A percentile compares a stretch with the other conserved stretches of the same genome.
These are phyloP conservation scores for Eublepharis macularius DNA, from an alignment of 2,113 vertebrate genomes.

Conservation along the genomic window DNA sequence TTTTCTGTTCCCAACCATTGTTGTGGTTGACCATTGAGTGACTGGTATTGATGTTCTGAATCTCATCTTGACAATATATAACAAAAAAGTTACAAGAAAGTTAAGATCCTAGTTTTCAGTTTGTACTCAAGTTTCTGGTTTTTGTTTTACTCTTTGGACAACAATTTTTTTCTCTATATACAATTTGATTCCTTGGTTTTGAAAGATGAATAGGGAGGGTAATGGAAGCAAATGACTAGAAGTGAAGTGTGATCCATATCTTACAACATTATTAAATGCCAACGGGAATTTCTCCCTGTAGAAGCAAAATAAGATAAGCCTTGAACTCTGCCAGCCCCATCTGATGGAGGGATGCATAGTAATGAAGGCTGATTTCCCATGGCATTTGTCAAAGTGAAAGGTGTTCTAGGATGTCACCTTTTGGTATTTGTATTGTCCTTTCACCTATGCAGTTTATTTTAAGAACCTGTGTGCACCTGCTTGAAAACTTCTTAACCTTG, in stretches of 20 bases:
- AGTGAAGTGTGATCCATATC: conserved; percentile 2
- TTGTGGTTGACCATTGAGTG: not conserved
- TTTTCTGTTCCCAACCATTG: not conserved
- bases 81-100: too few relatives aligned
- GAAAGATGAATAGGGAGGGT: not conserved
- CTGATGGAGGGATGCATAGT: conserved; percentile 6
- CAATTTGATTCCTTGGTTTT: not conserved
- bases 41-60: not conserved
- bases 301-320: conserved; percentile 19
- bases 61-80: not conserved
- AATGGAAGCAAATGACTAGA: conserved; percentile 14
- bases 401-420: not conserved
- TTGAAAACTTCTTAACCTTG: not conserved
- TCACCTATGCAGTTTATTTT: not conserved
- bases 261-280: conserved; percentile 15
- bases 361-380: conserved; percentile 26
- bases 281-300: not conserved
- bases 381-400: conserved; percentile 30
- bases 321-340: not conserved
- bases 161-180: not conserved
- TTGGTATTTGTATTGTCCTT: conserved; percentile 10
- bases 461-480: not conserved
- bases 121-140: not conserved
- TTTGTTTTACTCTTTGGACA: not conserved
- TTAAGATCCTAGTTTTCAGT: not conserved